Evolutionary conservation across 2,888 invertebrate genomes (phyloP), one percentile per base, ranked within the genome.

Genomic region (Hemistola chrysoprasaria): DNA sequence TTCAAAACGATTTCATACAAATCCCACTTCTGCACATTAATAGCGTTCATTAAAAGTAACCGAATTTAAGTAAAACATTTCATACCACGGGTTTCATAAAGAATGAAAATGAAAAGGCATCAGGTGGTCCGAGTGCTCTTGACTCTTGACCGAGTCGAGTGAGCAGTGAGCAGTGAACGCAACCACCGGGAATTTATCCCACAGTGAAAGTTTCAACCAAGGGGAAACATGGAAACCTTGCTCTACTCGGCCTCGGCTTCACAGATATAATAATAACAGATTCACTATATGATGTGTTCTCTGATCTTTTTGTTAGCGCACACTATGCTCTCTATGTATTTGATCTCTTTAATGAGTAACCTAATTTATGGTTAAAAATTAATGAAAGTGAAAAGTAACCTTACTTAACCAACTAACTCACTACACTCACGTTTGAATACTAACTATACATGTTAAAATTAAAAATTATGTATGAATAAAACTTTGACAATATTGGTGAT

Each of bases 91-190:
- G 63, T 62, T 38, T 62, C 60, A 58, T 63, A 70, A 66, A 65
- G 59, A 65, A 67, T 61, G 60, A 66, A 66, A 70, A 63, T 70
- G 57, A 67, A 71, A 70, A 70, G 66, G 63, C 63, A 62, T 65
- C 47, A 57, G 56, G 59, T 53, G 43, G 50, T 47, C 54, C 40
- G 44, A 62, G 56, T 47, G 60, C 62, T 40, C 68, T 68, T 70
- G 66, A 62, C 63, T 41, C 69, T 68, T 70, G 66, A 62, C 63
- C 62, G 65, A 63, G 59, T 67, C 62, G 56, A 65, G 59, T 53
- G 56, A 59, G 54, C 57, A 16, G 16, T 16, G 16, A 16, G 16
- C 4, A 2, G 16, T n/a, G n/a, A 53, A 47, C 53, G 45, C 54
- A 45, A 50, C 39, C 53, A 47, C 47, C 37, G 50, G 56, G 56